Evolutionary conservation across 2,888 invertebrate species (phyloP), one percentile per base, ranked within the genome.

Genomic region (Melinaea menophilus): DNA sequence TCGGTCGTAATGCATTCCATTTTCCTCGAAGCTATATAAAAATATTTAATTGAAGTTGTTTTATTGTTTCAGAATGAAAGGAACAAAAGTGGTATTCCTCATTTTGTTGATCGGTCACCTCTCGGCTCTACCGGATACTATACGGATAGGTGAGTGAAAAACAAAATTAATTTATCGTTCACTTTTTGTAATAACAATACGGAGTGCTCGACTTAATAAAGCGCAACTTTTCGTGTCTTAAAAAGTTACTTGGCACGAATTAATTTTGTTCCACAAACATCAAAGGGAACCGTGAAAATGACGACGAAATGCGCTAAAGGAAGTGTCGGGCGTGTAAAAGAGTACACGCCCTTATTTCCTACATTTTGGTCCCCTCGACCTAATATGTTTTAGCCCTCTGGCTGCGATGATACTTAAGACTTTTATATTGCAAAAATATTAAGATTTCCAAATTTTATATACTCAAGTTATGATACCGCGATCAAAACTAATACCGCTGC

Each of bases 101-200:
- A 79, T 90, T 75, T 79, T 91, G 72, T 85, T 89, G 76, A 85
- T 87, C 64, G 88, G 89, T 35, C 85, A 89, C 72, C 86, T 91
- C 56, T 90, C 88, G 60, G 91, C 92, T 9, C 79, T 92, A 47
- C 92, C 92, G 51, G 92, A 92, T 69, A 91, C 91, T n/a, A 92
- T 92, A 65, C 81, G 91, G 79, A 92, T 92, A 79, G 92, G 92
- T 92, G 80, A 88, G 85, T 41, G n/a, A 51, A 59, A 37, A 61
- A 62, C 51, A 54, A 22, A 11, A 31, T 31, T 51, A 7, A 7
- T 9, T 41, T 41, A 41, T 7, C 37, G 41, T 41, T 7, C 11
- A 41, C 41, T 5, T 41, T 41, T 41, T 9, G 9, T 41, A 9
- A 5, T 41, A 1, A 41, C 11, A 41, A 41, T 41, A 9, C 41